A percentile compares a stretch with the other conserved stretches of the same genome.
Evolutionary conservation across 2,888 invertebrate species (phyloP).

Genomic region (Orchesellides sinensis): DNA sequence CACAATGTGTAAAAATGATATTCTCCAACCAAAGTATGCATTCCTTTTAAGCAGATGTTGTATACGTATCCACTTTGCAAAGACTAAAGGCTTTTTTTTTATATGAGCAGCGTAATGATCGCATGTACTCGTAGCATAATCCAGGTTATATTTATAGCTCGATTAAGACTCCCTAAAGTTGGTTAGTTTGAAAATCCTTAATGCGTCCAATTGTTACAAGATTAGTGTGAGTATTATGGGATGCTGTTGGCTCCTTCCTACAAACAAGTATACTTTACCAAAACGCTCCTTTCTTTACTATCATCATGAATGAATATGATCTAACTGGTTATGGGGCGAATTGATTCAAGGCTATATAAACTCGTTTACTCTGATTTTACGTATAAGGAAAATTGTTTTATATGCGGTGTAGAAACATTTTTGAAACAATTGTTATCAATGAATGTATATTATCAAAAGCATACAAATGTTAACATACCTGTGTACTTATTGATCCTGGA

Average conservation of each 20-base stretch:
- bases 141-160: constrained; percentile 2
- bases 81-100: too few species aligned
- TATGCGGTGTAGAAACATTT: neutral
- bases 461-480: constrained; percentile 45
- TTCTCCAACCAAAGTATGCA: too few species aligned
- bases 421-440: neutral
- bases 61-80: too few species aligned
- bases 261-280: too few species aligned
- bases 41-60: too few species aligned
- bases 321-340: neutral
- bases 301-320: neutral
- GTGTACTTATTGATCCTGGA: constrained; percentile 43
- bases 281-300: neutral
- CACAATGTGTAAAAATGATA: too few species aligned
- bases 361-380: neutral
- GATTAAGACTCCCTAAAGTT: constrained; percentile 3
- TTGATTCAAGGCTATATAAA: constrained; percentile 3
- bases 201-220: neutral
- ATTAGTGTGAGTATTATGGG: neutral
- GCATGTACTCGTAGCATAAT: neutral
- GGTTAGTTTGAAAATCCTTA: neutral
- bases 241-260: neutral
- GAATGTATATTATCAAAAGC: neutral
- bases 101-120: constrained; percentile 1
- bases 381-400: neutral